Conservation (phyloP, 2,113 vertebrate genomes). For the Ammospiza nelsoni region DNA sequence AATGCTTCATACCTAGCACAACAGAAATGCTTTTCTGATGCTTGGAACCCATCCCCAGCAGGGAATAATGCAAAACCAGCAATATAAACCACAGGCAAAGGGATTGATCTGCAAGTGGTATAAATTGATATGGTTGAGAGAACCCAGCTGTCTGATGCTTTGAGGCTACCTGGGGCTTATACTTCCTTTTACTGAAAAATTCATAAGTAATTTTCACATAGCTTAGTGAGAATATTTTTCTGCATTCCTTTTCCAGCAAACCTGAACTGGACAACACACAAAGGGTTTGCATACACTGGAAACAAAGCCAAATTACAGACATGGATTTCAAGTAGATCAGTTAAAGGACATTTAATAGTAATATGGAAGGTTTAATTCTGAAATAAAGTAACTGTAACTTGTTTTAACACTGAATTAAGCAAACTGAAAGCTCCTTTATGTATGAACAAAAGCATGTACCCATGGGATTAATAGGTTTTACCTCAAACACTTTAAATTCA, state of each 20-base stretch:
- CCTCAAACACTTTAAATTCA: slow-evolving; percentile 23
- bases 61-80: not conserved
- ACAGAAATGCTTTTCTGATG: not conserved
- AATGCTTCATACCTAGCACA: not conserved
- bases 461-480: not conserved
- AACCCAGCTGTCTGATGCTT: not conserved
- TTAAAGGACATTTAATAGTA: slow-evolving; percentile 10
- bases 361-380: slow-evolving; percentile 20
- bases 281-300: not conserved
- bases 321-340: slow-evolving; percentile 24
- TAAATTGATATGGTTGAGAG: not conserved
- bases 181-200: not conserved
- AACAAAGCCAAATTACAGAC: slow-evolving; percentile 37
- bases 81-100: not conserved
- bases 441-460: not conserved
- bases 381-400: slow-evolving; percentile 34
- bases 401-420: slow-evolving; percentile 26
- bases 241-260: not conserved
- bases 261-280: not conserved
- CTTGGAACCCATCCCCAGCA: not conserved
- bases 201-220: not conserved
- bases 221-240: not conserved
- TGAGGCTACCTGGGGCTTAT: not conserved
- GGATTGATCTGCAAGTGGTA: not conserved
- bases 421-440: slow-evolving; percentile 20